A percentile compares a stretch with the other conserved stretches of the same genome.
Conservation (phyloP, 2,888 invertebrate genomes). For the Halocaridina rubra region DNA sequence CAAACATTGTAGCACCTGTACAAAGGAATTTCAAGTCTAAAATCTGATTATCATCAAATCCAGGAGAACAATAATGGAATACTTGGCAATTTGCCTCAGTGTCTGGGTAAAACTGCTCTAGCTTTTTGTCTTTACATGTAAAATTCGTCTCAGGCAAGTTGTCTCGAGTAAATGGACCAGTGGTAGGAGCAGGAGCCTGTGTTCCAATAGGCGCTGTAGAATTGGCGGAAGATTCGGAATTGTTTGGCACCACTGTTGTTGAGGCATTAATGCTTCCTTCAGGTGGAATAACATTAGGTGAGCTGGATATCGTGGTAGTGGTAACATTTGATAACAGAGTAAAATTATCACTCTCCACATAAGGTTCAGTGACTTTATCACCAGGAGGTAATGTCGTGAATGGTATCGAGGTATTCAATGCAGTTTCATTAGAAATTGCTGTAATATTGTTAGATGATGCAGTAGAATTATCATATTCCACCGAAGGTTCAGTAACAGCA, state of each 20-base stretch:
- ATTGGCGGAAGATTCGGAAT: background rate
- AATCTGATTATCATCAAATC: slow-evolving; percentile 72
- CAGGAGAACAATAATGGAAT: slow-evolving; percentile 76
- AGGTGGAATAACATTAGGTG: background rate
- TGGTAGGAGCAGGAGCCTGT: background rate
- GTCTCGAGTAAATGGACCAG: slow-evolving; percentile 29
- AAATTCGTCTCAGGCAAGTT: slow-evolving; percentile 68
- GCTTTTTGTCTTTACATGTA: slow-evolving; percentile 72
- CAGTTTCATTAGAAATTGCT: background rate
- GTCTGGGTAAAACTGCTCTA: slow-evolving; percentile 74
- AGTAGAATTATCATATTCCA: background rate
- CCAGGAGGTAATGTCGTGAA: background rate
- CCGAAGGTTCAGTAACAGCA: background rate
- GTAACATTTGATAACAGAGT: background rate
- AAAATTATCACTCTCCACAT: background rate
- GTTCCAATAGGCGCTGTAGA: background rate
- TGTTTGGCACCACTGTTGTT: slow-evolving; percentile 3
- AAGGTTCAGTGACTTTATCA: background rate
- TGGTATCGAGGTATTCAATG: background rate
- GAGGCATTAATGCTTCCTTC: slow-evolving; percentile 24
- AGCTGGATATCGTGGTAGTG: background rate
- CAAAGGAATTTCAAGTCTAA: slow-evolving; percentile 75
- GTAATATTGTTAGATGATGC: background rate
- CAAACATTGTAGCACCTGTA: slow-evolving; percentile 73
- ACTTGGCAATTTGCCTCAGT: slow-evolving; percentile 72